Evolutionary conservation across 2,888 invertebrate species (phyloP).

Genomic region (Coleophora flavipennella): DNA sequence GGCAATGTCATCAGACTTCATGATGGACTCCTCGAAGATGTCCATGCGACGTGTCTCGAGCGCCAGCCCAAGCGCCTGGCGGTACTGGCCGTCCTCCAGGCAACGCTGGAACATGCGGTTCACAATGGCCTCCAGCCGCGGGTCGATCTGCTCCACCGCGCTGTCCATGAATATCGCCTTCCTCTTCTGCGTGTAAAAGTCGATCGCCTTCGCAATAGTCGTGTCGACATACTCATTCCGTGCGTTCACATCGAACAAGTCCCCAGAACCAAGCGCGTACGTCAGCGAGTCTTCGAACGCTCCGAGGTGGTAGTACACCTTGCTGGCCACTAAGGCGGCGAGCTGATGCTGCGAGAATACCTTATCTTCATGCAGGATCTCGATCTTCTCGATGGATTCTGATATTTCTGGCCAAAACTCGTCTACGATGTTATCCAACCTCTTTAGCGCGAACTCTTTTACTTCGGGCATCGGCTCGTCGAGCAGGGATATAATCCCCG

Average conservation of each 20-base stretch:
- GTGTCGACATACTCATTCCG: conserved; percentile 97
- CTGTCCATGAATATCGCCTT: conserved; percentile 81
- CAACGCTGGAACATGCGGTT: conserved; percentile 98
- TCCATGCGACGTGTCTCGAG: conserved; percentile 98
- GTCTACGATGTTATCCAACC: conserved; percentile 94
- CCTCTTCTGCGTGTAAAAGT: conserved; percentile 93
- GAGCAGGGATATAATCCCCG: conserved; percentile 95
- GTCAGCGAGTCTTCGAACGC: conserved; percentile 97
- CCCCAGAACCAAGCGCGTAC: conserved; percentile 97
- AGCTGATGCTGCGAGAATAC: conserved; percentile 89
- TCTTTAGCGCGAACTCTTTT: conserved; percentile 93
- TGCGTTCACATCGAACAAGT: conserved; percentile 94
- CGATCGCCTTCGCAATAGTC: conserved; percentile 97
- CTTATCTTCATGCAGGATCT: conserved; percentile 95
- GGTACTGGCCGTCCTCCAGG: conserved; percentile 93
- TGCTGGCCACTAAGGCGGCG: conserved; percentile 97
- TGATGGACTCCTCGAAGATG: conserved; percentile 93
- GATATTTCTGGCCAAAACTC: conserved; percentile 99
- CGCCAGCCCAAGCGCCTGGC: conserved; percentile 96
- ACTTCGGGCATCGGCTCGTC: conserved; percentile 95
- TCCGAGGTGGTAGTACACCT: conserved; percentile 98
- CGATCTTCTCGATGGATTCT: conserved; percentile 97
- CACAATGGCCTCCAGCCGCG: conserved; percentile 92
- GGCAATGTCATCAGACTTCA: conserved; percentile 90
- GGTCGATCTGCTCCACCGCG: conserved; percentile 78